Conservation (phyloP, 1,140 invertebrate genomes). For the Drosophila bocki region DNA sequence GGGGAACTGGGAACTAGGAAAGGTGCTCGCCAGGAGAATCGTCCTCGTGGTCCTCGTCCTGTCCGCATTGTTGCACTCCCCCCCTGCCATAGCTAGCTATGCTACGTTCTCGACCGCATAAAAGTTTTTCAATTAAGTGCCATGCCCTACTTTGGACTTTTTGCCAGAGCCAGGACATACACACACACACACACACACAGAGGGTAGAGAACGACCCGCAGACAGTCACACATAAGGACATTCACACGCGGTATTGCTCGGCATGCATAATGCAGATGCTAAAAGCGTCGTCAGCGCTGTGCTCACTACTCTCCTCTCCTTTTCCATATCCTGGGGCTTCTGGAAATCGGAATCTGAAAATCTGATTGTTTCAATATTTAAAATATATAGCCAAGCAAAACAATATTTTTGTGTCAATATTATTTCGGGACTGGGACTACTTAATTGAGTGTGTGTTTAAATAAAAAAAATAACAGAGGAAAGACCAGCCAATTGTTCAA, state of each 20-base stretch:
- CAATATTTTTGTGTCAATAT: constrained; percentile 16
- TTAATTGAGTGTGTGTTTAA: constrained; percentile 4
- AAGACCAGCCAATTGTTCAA: constrained; percentile 6
- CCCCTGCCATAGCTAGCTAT: constrained; percentile 10
- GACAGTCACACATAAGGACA: constrained; percentile 29
- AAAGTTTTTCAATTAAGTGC: constrained; percentile 78
- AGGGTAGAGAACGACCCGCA: background rate
- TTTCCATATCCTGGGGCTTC: background rate
- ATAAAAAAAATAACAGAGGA: background rate
- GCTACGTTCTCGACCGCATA: constrained; percentile 74
- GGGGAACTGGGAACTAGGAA: background rate
- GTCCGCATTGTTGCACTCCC: constrained; percentile 18
- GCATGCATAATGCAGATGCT: constrained; percentile 64
- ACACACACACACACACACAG: constrained; percentile 7
- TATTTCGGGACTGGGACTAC: background rate
- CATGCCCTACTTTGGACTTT: constrained; percentile 75
- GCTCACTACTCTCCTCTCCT: background rate
- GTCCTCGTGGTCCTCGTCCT: background rate
- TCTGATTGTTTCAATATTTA: constrained; percentile 11
- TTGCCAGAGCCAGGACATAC: constrained; percentile 38
- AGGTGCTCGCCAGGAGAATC: constrained; percentile 26
- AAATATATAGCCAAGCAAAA: constrained; percentile 1
- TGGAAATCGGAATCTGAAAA: constrained; percentile 7
- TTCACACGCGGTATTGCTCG: constrained; percentile 33
- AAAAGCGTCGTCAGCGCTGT: constrained; percentile 49